These are phyloP conservation scores for Morpho achilles DNA, from an alignment of 2,888 invertebrate genomes.

Conservation along the genomic window DNA sequence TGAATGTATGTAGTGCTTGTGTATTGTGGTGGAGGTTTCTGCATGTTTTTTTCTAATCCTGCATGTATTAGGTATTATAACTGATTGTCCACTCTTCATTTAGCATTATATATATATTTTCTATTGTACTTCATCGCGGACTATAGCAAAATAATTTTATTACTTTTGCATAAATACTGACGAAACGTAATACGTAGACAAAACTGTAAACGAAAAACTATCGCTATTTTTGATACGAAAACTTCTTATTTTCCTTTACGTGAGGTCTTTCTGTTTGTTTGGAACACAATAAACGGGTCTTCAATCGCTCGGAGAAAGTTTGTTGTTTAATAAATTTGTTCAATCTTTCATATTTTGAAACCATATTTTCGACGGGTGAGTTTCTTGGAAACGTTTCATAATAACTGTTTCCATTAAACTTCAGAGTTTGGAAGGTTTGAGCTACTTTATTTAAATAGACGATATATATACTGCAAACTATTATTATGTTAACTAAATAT, in stretches of 20 bases:
- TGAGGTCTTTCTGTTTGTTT: conserved; percentile 10
- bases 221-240: background rate
- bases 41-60: too few relatives aligned
- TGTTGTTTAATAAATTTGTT: conserved; percentile 21
- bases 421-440: background rate
- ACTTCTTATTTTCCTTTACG: conserved; percentile 4
- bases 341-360: conserved; percentile 20
- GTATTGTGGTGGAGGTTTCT: too few relatives aligned
- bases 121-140: too few relatives aligned
- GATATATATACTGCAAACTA: background rate
- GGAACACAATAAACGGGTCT: conserved; percentile 20
- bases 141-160: too few relatives aligned
- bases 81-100: too few relatives aligned
- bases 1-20: too few relatives aligned
- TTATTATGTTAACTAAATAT: background rate
- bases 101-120: too few relatives aligned
- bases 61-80: too few relatives aligned
- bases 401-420: conserved; percentile 14
- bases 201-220: too few relatives aligned
- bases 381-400: conserved; percentile 15
- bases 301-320: conserved; percentile 19
- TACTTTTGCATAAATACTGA: too few relatives aligned
- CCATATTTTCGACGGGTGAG: conserved; percentile 19
- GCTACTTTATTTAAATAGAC: background rate
- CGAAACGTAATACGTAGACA: too few relatives aligned